These are phyloP conservation scores for Gadus chalcogrammus DNA, from an alignment of 2,113 vertebrate species.

Conservation along the genomic window DNA sequence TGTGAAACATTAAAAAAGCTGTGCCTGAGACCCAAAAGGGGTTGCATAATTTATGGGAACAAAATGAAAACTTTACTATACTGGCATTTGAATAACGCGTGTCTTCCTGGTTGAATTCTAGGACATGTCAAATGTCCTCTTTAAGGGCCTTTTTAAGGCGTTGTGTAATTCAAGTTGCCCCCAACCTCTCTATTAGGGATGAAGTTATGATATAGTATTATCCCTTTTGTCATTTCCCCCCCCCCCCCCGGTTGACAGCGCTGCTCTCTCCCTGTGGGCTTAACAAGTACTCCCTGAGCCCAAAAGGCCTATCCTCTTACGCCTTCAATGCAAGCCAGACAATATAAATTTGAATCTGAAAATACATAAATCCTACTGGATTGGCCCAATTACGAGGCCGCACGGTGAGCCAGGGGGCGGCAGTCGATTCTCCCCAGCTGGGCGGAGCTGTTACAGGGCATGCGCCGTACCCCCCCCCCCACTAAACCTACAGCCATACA, in stretches of 20 bases:
- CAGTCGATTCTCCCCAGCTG: constrained; percentile 37
- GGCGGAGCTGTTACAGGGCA: constrained; percentile 30
- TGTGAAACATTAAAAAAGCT: constrained; percentile 35
- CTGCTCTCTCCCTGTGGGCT: constrained; percentile 27
- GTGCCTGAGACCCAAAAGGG: constrained; percentile 21
- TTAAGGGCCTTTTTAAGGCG: constrained; percentile 1
- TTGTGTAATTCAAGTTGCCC: constrained; percentile 15
- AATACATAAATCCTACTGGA: constrained; percentile 57
- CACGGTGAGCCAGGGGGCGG: constrained; percentile 12
- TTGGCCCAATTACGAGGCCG: constrained; percentile 40
- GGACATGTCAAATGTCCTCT: constrained; percentile 6
- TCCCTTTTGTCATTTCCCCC: constrained; percentile 14
- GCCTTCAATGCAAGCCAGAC: constrained; percentile 52
- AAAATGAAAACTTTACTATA: constrained; percentile 15
- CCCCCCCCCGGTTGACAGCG: constrained; percentile 16
- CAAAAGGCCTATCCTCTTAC: constrained; percentile 40
- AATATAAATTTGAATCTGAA: constrained; percentile 54
- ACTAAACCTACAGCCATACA: constrained; percentile 27
- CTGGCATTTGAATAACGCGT: not conserved
- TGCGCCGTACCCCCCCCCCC: constrained; percentile 22
- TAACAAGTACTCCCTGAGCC: constrained; percentile 28
- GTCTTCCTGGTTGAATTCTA: constrained; percentile 1
- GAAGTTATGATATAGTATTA: constrained; percentile 18
- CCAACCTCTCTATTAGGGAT: constrained; percentile 12
- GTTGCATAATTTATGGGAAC: constrained; percentile 30